A percentile compares a stretch with the other conserved stretches of the same genome.
Evolutionary conservation across 2,797 vertebrate genomes (phyloP).

Genomic region (Lophius americanus): DNA sequence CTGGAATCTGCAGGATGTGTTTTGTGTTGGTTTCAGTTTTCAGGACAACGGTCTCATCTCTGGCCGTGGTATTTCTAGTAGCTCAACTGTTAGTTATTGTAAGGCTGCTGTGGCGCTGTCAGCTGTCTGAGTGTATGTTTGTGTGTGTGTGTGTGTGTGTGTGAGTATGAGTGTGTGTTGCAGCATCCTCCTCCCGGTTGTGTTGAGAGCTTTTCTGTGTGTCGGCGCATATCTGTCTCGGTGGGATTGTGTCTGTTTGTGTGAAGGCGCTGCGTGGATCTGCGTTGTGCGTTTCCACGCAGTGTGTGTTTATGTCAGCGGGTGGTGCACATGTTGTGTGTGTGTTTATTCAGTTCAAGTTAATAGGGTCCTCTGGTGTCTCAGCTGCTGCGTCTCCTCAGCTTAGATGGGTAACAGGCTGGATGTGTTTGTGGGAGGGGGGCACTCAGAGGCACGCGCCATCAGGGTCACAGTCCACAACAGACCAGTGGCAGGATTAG

Average conservation of each 20-base stretch:
- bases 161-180: constrained; percentile 43
- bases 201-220: constrained; percentile 47
- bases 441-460: constrained; percentile 70
- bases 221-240: constrained; percentile 44
- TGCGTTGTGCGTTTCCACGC: constrained; percentile 17
- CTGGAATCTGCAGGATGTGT: constrained; percentile 57
- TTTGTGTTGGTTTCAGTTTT: constrained; percentile 67
- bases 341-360: constrained; percentile 53
- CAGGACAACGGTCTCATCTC: constrained; percentile 56
- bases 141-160: constrained; percentile 53
- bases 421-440: constrained; percentile 15
- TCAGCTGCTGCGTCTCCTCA: constrained; percentile 78
- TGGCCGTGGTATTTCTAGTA: constrained; percentile 74
- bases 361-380: constrained; percentile 43
- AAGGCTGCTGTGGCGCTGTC: constrained; percentile 63
- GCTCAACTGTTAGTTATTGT: constrained; percentile 78
- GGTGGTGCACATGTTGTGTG: constrained; percentile 14
- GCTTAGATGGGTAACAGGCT: constrained; percentile 60
- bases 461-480: constrained; percentile 72
- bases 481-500: constrained; percentile 77
- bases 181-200: constrained; percentile 28
- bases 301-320: constrained; percentile 15
- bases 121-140: constrained; percentile 68
- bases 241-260: constrained; percentile 45
- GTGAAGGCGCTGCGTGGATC: constrained; percentile 18